These are phyloP conservation scores for Cryptus viduatorius DNA, from an alignment of 2,888 invertebrate species.

Conservation along the genomic window DNA sequence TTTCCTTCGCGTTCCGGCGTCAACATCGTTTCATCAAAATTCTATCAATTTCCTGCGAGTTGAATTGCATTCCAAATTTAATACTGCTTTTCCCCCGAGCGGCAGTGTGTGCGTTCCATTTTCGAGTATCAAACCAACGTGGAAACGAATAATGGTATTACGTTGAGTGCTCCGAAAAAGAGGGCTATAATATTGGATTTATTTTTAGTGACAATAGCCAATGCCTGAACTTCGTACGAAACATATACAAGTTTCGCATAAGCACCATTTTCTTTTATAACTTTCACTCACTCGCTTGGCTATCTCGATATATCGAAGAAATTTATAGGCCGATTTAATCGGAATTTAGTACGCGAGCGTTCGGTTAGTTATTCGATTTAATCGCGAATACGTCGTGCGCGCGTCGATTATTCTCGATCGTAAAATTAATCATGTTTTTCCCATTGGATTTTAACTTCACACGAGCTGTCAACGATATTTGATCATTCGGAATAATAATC, in stretches of 20 bases:
- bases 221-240: not conserved
- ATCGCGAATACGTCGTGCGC: too few species aligned
- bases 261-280: not conserved
- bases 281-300: too few species aligned
- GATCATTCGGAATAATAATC: not conserved
- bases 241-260: not conserved
- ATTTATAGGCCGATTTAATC: too few species aligned
- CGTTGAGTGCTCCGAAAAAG: not conserved
- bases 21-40: constrained; percentile 25
- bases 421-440: not conserved
- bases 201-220: not conserved
- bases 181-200: not conserved
- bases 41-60: constrained; percentile 26
- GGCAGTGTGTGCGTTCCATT: not conserved
- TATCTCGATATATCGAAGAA: too few species aligned
- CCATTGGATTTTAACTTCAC: not conserved
- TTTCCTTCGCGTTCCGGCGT: not conserved
- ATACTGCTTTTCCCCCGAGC: not conserved
- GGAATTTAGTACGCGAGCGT: too few species aligned
- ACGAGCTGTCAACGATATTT: not conserved
- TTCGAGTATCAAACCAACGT: not conserved
- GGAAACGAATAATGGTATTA: constrained; percentile 3
- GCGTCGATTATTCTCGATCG: not conserved
- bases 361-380: too few species aligned
- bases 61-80: constrained; percentile 11